phyloP scores from a whole-genome alignment of 64 coral and sea anemone species.

The Hydrozoanthus tunicans region DNA sequence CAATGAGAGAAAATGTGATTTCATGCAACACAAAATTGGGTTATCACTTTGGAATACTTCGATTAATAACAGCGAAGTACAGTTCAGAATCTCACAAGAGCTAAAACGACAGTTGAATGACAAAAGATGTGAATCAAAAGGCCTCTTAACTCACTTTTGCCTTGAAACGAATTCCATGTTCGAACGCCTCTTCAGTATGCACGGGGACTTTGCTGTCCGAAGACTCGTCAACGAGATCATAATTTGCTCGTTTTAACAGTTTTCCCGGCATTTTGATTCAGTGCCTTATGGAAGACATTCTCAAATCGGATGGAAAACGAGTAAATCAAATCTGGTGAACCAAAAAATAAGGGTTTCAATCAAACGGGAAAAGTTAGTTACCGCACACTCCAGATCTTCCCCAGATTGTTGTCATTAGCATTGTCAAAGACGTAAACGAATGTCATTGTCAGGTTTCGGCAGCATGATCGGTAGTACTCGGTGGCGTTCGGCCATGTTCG shows the following conservation, averaged over 20 bases:
- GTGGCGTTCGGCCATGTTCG: background rate
- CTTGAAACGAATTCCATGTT: slow-evolving; percentile 91
- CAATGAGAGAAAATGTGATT: slow-evolving; percentile 17
- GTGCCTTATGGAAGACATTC: slow-evolving; percentile 2
- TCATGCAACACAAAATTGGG: background rate
- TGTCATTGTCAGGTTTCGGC: background rate
- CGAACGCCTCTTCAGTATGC: slow-evolving; percentile 80
- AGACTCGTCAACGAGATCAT: slow-evolving; percentile 87
- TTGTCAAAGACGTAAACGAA: background rate
- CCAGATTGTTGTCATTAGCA: background rate
- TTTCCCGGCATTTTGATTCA: slow-evolving; percentile 83
- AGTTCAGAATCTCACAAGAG: background rate
- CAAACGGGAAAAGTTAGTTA: background rate
- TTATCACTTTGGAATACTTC: too few relatives aligned
- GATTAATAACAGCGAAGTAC: background rate
- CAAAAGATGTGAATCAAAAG: background rate
- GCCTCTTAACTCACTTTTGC: slow-evolving; percentile 66
- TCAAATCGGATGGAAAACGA: background rate
- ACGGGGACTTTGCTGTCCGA: slow-evolving; percentile 86
- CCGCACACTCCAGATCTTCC: slow-evolving; percentile 12
- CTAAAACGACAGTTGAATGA: background rate
- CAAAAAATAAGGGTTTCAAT: background rate
- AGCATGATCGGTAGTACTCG: slow-evolving; percentile 1
- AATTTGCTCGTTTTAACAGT: slow-evolving; percentile 65
- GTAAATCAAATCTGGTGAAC: background rate